phyloP scores from a whole-genome alignment of 2,113 vertebrate species.

The Prionailurus viverrinus region DNA sequence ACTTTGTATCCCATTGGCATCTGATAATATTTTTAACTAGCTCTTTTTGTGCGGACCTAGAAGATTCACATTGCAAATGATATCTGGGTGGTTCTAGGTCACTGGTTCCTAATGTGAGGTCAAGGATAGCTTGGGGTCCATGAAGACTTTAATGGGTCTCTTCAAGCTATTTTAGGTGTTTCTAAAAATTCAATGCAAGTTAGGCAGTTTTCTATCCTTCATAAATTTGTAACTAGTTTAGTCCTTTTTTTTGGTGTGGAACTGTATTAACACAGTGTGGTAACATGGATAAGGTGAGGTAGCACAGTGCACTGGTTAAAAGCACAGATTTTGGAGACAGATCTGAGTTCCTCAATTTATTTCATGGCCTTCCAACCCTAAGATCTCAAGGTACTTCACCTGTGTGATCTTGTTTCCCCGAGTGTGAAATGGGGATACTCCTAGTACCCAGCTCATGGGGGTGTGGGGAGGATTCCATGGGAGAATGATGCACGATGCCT shows the following conservation, averaged over 20 bases:
- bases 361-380: background rate
- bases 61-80: background rate
- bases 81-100: slow-evolving; percentile 38
- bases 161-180: slow-evolving; percentile 17
- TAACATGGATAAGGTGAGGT: background rate
- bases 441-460: background rate
- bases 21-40: background rate
- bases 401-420: fast-evolving
- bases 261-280: background rate
- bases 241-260: background rate
- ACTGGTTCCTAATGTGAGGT: background rate
- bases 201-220: background rate
- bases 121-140: background rate
- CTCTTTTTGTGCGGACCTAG: slow-evolving; percentile 42
- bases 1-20: slow-evolving; percentile 28
- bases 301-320: background rate
- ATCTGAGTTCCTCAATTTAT: background rate
- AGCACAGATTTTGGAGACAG: background rate
- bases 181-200: background rate
- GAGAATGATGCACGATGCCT: background rate
- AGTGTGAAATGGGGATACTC: background rate
- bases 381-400: background rate
- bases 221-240: background rate
- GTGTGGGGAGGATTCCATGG: background rate
- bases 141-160: background rate